A percentile compares a stretch with the other conserved stretches of the same genome.
These are phyloP conservation scores for Nestor notabilis DNA, from an alignment of 2,113 vertebrate species.

Conservation along the genomic window DNA sequence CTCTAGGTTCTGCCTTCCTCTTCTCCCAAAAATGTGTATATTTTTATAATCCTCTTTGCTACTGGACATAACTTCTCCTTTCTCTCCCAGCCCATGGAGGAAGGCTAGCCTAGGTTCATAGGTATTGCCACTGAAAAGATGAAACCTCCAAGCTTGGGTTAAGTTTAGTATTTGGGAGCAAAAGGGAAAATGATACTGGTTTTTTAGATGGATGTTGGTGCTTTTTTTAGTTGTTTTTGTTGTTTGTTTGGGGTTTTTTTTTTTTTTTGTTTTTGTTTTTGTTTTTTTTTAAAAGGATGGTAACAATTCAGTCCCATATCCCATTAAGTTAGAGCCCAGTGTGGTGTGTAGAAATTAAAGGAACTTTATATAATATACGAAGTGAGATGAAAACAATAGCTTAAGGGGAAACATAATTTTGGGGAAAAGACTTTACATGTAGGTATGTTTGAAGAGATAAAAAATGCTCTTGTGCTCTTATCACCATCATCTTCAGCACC, in stretches of 20 bases:
- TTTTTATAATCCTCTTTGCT: constrained; percentile 66
- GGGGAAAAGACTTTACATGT: background rate
- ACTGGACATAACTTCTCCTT: constrained; percentile 42
- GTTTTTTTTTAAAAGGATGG: background rate
- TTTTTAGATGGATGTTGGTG: constrained; percentile 66
- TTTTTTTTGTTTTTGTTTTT: background rate
- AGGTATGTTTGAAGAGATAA: constrained; percentile 30
- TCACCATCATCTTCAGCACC: background rate
- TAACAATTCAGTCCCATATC: constrained; percentile 47
- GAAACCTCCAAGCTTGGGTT: constrained; percentile 34
- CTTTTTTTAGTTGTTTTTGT: constrained; percentile 29
- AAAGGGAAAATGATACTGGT: constrained; percentile 63
- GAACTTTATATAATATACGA: background rate
- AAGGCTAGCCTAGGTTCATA: constrained; percentile 30
- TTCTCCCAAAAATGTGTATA: constrained; percentile 55
- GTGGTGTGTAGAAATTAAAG: constrained; percentile 40
- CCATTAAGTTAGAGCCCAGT: constrained; percentile 49
- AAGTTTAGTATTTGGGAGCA: constrained; percentile 50
- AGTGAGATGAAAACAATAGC: constrained; percentile 21
- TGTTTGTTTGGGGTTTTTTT: background rate
- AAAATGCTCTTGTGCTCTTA: background rate
- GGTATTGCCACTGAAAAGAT: constrained; percentile 25
- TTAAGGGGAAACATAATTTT: constrained; percentile 18
- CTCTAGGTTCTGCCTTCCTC: constrained; percentile 40
- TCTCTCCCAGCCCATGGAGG: constrained; percentile 36